phyloP scores from a whole-genome alignment of 2,113 vertebrate genomes.

The Prionailurus bengalensis region DNA sequence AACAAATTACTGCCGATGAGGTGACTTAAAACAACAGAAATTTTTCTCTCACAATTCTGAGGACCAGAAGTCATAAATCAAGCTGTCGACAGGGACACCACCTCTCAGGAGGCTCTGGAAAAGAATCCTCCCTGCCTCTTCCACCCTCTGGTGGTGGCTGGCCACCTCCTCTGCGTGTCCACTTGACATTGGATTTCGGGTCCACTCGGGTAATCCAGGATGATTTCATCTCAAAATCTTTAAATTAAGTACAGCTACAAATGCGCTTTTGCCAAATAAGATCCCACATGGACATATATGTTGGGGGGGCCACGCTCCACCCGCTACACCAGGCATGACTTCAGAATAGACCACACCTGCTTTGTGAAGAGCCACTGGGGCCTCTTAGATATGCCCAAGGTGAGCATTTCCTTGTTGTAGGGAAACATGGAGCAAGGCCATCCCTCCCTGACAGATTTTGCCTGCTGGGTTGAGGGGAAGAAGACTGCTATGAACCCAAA shows the following conservation, averaged over 20 bases:
- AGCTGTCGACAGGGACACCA: background rate
- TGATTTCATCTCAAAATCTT: background rate
- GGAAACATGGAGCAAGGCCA: background rate
- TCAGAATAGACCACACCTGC: background rate
- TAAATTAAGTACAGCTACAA: background rate
- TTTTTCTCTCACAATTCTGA: background rate
- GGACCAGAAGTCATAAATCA: background rate
- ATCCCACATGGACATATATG: background rate
- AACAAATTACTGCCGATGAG: background rate
- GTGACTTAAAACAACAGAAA: background rate
- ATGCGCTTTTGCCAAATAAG: background rate
- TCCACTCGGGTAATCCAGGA: background rate
- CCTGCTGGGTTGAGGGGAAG: background rate
- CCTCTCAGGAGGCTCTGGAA: background rate
- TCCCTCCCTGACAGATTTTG: background rate
- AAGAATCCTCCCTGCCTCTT: background rate
- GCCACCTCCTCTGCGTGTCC: background rate
- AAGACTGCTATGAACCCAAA: background rate
- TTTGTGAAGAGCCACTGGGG: background rate
- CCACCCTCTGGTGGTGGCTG: fast-evolving
- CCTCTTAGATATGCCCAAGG: background rate
- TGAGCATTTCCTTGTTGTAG: fast-evolving
- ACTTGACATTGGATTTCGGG: background rate
- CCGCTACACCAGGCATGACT: background rate
- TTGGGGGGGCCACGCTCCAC: background rate